Conservation (phyloP, 1,140 invertebrate species). For the Helicoverpa zea region DNA sequence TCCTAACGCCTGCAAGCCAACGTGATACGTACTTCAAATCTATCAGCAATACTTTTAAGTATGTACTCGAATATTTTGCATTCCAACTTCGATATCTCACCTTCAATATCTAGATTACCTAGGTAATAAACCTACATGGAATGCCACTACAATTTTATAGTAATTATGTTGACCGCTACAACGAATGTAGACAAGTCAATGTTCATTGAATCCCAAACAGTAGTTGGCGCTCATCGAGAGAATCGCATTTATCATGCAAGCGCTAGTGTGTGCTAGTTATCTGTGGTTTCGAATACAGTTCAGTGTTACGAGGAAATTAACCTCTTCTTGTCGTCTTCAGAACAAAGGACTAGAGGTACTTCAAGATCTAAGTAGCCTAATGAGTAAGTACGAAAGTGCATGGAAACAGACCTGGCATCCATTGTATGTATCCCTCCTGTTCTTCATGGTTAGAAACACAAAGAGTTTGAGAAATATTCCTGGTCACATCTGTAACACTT, state of each 20-base stretch:
- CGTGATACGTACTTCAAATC: too few relatives aligned
- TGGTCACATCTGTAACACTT: constrained; percentile 69
- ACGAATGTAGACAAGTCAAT: not conserved
- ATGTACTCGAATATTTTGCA: too few relatives aligned
- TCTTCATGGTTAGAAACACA: constrained; percentile 79
- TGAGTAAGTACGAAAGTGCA: constrained; percentile 2
- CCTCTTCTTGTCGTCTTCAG: too few relatives aligned
- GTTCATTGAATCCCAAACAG: constrained; percentile 9
- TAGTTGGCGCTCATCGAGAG: not conserved
- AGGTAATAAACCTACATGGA: too few relatives aligned
- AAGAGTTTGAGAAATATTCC: constrained; percentile 79
- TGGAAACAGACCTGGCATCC: constrained; percentile 71
- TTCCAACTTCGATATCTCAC: too few relatives aligned
- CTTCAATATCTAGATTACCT: too few relatives aligned
- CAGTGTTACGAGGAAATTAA: too few relatives aligned
- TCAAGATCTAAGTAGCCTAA: not conserved
- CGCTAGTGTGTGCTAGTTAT: too few relatives aligned
- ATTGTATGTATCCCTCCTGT: constrained; percentile 77
- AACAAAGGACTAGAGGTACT: too few relatives aligned
- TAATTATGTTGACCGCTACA: not conserved
- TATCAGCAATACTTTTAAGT: too few relatives aligned
- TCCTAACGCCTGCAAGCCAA: too few relatives aligned
- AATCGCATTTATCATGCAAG: constrained; percentile 2
- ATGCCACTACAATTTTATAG: not conserved
- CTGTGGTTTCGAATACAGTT: too few relatives aligned